A percentile compares a stretch with the other conserved stretches of the same genome.
Conservation (phyloP, 1,140 invertebrate species). For the Holcopasites calliopsidis region DNA sequence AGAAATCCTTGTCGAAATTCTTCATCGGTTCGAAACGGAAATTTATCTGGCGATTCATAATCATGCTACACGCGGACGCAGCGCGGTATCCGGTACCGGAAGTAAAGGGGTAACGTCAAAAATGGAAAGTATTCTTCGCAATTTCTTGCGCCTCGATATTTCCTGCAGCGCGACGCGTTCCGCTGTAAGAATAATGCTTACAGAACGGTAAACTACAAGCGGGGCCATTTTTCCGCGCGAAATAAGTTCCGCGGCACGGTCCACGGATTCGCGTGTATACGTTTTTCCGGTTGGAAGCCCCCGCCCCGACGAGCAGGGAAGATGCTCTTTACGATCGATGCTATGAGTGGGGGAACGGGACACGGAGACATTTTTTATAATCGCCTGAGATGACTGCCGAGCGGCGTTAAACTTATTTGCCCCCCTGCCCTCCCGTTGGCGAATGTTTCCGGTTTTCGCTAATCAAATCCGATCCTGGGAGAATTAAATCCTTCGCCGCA, state of each 20-base stretch:
- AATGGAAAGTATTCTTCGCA: conserved; percentile 47
- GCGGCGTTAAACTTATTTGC: conserved; percentile 34
- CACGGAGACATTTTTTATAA: conserved; percentile 23
- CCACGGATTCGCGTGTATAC: not conserved
- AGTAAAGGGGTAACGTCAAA: conserved; percentile 33
- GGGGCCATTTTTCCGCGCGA: conserved; percentile 13
- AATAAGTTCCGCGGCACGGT: not conserved
- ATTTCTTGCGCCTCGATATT: conserved; percentile 7
- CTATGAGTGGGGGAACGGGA: not conserved
- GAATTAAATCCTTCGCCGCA: conserved; percentile 40
- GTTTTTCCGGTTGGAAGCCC: not conserved
- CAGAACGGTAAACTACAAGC: conserved; percentile 13
- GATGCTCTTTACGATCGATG: not conserved
- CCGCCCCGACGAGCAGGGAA: not conserved
- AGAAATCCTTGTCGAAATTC: too few relatives aligned
- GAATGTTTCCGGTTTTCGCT: conserved; percentile 19
- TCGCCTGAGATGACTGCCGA: not conserved
- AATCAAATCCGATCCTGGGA: too few relatives aligned
- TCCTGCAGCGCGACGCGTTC: not conserved
- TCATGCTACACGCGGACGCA: not conserved
- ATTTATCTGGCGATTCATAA: not conserved
- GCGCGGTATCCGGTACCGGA: not conserved
- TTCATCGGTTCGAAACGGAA: too few relatives aligned
- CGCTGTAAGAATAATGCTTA: not conserved
- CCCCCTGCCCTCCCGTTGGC: conserved; percentile 16